These are phyloP conservation scores for Sebastes vulpes DNA, from an alignment of 2,797 vertebrate genomes.

Conservation along the genomic window DNA sequence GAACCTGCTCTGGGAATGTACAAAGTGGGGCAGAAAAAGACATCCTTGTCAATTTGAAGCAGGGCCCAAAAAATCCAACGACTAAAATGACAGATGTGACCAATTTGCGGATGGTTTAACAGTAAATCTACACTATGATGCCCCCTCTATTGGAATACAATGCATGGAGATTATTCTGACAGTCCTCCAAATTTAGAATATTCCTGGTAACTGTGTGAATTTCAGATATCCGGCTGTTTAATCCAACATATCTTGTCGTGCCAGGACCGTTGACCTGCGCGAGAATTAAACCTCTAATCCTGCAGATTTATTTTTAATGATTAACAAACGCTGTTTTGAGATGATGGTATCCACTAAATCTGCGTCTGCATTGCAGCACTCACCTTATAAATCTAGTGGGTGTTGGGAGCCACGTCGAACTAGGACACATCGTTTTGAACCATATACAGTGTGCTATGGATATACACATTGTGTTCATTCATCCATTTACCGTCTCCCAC, in stretches of 20 bases:
- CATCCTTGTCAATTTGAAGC: constrained; percentile 34
- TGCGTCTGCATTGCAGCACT: constrained; percentile 75
- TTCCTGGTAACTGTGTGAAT: background rate
- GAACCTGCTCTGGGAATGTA: constrained; percentile 36
- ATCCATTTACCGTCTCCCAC: constrained; percentile 10
- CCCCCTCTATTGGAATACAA: background rate
- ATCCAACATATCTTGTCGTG: constrained; percentile 30
- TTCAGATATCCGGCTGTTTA: constrained; percentile 22
- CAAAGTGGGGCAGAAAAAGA: constrained; percentile 36
- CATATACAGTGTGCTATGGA: constrained; percentile 11
- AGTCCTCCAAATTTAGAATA: constrained; percentile 23
- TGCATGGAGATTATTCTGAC: constrained; percentile 1
- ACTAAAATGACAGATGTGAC: constrained; percentile 32
- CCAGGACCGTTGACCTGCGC: constrained; percentile 25
- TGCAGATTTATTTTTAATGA: background rate
- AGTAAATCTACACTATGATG: background rate
- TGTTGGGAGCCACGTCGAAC: constrained; percentile 54
- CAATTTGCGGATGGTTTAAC: background rate
- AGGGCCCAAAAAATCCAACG: background rate
- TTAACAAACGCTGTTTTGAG: constrained; percentile 18
- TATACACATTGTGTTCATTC: constrained; percentile 32
- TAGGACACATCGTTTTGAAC: constrained; percentile 65
- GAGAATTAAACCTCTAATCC: constrained; percentile 23
- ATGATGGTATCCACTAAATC: constrained; percentile 17
- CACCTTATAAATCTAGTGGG: constrained; percentile 56